Base-by-base conservation (phyloP, 1,140 invertebrate species). In the Ceratina japonica region DNA sequence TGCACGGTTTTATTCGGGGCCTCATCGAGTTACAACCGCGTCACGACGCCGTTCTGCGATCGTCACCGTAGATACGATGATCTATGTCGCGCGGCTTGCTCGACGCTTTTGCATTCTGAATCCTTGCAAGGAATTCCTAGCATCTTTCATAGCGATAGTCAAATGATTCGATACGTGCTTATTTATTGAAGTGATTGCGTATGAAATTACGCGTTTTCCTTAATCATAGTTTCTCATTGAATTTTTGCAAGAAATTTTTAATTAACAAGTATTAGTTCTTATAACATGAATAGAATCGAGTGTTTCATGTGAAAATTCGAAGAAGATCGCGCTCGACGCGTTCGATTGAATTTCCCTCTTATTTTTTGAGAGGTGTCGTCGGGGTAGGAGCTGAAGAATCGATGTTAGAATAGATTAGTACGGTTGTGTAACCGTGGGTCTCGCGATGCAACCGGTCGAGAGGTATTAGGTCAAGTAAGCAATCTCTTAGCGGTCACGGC, bases 401-500 rank as follows among this genome's bases (percentile, higher is more conserved):
- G 79, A 85, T 84, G 61, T 62, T 51, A 70, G 59, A 64, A 64
- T 72, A 65, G 76, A 86, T 80, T 85, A 80, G 84, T 78, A 51
- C 56, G 80, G 80, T 86, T 86, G 84, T 63, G 73, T 82, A 85
- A 86, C 75, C 76, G 49, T 24, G 68, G 65, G 70, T 78, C 75
- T 75, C 66, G 62, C 80, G 80, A 74, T 82, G 63, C 72, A 75
- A 76, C 69, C 68, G 31, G 75, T 72, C 66, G 72, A 79, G 82
- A 84, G 81, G 81, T 79, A 86, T 86, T 86, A 81, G 84, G 81
- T 86, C 81, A 86, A 85, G 81, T 77, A 86, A 85, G 82, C 79
- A 87, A 87, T 88, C 87, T 88, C 73, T 87, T 87, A 87, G 86
- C 86, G 76, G 83, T 84, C 86, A 86, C 81, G 86, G 81, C 81